Percentiles rank a stretch among this genome's conserved stretches.
phyloP scores from a whole-genome alignment of 2,113 vertebrate genomes.

The Dermatemys mawii region DNA sequence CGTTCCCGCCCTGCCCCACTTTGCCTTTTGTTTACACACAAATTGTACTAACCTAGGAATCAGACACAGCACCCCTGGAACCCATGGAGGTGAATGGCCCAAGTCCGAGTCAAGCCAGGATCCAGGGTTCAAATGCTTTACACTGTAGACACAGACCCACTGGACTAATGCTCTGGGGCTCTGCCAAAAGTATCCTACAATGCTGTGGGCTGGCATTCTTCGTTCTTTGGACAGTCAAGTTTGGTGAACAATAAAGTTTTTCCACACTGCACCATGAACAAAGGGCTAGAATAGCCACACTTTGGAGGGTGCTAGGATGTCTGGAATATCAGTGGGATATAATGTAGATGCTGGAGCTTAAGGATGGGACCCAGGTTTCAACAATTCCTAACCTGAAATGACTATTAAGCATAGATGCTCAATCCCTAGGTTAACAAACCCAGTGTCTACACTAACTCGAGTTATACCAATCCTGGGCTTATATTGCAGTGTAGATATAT shows the following conservation, averaged over 20 bases:
- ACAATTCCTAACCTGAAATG: background rate
- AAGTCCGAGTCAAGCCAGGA: background rate
- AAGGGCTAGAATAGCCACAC: no score
- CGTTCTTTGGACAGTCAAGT: background rate
- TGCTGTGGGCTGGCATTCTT: background rate
- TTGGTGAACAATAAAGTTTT: no score
- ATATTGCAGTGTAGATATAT: background rate
- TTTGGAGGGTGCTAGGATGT: no score
- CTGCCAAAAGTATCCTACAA: background rate
- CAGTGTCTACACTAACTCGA: background rate
- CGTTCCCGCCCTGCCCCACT: no score
- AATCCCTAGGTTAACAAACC: background rate
- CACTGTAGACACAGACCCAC: background rate
- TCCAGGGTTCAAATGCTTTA: background rate
- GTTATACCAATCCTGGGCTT: background rate
- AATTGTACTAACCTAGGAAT: background rate
- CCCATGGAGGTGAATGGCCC: background rate
- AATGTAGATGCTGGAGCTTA: no score
- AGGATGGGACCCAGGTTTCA: no score
- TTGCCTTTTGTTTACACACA: background rate
- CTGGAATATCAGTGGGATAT: no score
- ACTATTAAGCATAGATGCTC: background rate
- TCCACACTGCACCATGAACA: no score
- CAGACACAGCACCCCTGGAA: background rate
- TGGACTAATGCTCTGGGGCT: background rate